Evolutionary conservation across 2,888 invertebrate genomes (phyloP).

Genomic region (Mimachlamys varia): DNA sequence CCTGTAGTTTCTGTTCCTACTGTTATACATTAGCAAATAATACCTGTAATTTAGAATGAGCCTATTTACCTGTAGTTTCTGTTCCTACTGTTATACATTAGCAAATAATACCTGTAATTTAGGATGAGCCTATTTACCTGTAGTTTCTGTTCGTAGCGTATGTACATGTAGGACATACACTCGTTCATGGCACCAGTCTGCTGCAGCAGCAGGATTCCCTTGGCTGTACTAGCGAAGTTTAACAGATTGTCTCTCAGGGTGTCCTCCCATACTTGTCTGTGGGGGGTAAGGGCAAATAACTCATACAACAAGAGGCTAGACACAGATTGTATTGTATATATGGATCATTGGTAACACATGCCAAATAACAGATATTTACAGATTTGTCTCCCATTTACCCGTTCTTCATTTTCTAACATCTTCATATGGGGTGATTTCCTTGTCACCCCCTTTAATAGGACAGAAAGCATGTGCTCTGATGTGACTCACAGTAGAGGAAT

Average conservation of each 20-base stretch:
- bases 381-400: too few relatives aligned
- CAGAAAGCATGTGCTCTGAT: too few relatives aligned
- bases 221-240: slow-evolving; percentile 80
- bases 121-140: slow-evolving; percentile 68
- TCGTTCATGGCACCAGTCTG: slow-evolving; percentile 78
- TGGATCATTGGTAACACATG: too few relatives aligned
- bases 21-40: slow-evolving; percentile 69
- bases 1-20: slow-evolving; percentile 79
- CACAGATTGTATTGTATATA: background rate
- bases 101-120: too few relatives aligned
- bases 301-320: background rate
- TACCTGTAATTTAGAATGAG: background rate
- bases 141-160: slow-evolving; percentile 77
- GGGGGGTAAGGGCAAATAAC: background rate
- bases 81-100: slow-evolving; percentile 68
- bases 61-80: slow-evolving; percentile 77
- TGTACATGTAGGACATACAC: slow-evolving; percentile 79
- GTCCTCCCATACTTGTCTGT: slow-evolving; percentile 76
- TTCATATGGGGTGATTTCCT: too few relatives aligned
- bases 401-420: too few relatives aligned
- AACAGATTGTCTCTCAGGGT: slow-evolving; percentile 79
- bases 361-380: too few relatives aligned
- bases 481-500: too few relatives aligned
- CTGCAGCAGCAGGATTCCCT: slow-evolving; percentile 78
- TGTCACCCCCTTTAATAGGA: too few relatives aligned